Conservation (phyloP, 2,797 vertebrate species). For the Tragelaphus oryx region DNA sequence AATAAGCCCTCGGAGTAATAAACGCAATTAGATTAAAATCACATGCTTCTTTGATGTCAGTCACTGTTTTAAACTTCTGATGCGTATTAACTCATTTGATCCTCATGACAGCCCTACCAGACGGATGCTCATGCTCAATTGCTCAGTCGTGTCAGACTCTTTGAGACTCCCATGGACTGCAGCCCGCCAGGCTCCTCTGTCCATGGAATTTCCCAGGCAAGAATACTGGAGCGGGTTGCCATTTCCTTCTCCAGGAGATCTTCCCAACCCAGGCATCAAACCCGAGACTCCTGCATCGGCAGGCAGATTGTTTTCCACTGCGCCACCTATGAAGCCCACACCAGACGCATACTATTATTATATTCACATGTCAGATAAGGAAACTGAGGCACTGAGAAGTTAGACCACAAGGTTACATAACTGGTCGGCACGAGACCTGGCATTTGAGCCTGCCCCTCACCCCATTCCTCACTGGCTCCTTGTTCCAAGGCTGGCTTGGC, state of each 20-base stretch:
- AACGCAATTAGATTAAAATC: neutral
- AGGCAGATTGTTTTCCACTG: neutral
- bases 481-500: neutral
- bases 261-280: neutral
- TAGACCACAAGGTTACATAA: neutral
- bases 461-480: neutral
- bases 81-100: neutral
- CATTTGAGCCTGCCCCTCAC: accelerated
- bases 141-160: neutral
- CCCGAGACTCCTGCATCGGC: neutral
- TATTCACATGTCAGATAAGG: neutral
- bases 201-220: neutral
- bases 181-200: neutral
- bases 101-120: neutral
- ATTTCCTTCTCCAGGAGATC: neutral
- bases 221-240: neutral
- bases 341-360: neutral
- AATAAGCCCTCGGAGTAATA: neutral
- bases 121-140: neutral
- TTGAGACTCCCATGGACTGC: neutral
- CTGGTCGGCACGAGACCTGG: neutral
- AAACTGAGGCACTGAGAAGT: neutral
- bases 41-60: neutral
- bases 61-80: neutral
- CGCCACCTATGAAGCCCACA: neutral